Base-by-base conservation (phyloP, 2,888 invertebrate species). In the Polyommatus iphigenia region DNA sequence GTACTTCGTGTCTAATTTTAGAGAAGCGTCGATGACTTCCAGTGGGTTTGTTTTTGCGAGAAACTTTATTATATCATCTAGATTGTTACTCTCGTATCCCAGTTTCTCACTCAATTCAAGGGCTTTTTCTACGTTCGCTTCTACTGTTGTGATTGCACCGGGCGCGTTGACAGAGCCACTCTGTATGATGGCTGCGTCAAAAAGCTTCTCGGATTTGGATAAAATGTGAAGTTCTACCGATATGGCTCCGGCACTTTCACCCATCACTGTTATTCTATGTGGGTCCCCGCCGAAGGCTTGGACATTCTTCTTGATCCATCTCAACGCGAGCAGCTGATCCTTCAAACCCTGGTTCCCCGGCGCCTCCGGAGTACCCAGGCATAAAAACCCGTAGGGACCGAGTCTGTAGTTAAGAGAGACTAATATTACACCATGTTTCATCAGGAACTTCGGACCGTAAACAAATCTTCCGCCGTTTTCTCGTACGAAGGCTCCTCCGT, bases 261-360 rank as follows among this genome's bases (percentile, higher is more conserved):
- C 75, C 75, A 75, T 75, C n/a, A 24, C 54, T 75, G 75, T 75
- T 2, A 75, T 75, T 54, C 29, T 46, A 54, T 75, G 7, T 0
- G 15, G 46, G 5, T 75, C 75, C 7, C 75, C 75, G 0, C 75
- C 75, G 8, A 75, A 75, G 3, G 50, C 46, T 54, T 8, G 86
- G 54, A 90, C 89, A 72, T 90, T 87, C 5, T 85, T 80, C 76
- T 86, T 89, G 2, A 90, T 81, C 90, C 90, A 90, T 78, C 85
- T 84, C 15, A 90, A 81, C 7, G 89, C 90, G 54, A 84, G 78
- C 4, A 83, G 76, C 80, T 89, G 90, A 79, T 90, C 90, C 80
- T 89, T 90, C 0, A 90, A 79, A 0, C 88, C 89, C 80, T 88
- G 87, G 78, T 89, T 89, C 2, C 89, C 90, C 0, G 89, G 85